Evolutionary conservation across 2,888 invertebrate species (phyloP).

Genomic region (Spisula solida): DNA sequence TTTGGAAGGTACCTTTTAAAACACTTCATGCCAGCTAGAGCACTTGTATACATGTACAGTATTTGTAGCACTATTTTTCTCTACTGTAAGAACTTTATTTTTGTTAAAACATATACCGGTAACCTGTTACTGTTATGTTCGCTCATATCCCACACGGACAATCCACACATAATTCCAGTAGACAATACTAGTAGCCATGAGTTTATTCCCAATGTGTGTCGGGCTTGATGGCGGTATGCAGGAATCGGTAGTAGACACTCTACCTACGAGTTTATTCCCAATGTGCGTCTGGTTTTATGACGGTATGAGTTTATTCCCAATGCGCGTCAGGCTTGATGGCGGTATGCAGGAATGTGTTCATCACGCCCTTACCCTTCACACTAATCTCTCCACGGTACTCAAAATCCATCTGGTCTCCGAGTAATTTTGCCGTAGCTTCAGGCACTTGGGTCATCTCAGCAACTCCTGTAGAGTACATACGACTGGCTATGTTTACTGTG

Average conservation of each 20-base stretch:
- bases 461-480: constrained; percentile 99
- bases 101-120: too few relatives aligned
- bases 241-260: constrained; percentile 88
- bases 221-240: constrained; percentile 88
- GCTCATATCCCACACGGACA: too few relatives aligned
- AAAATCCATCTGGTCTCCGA: constrained; percentile 94
- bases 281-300: constrained; percentile 77
- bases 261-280: constrained; percentile 74
- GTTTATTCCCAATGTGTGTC: constrained; percentile 75
- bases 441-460: constrained; percentile 91
- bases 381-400: constrained; percentile 97
- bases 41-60: too few relatives aligned
- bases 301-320: constrained; percentile 83
- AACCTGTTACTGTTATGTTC: too few relatives aligned
- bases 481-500: constrained; percentile 98
- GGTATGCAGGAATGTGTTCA: constrained; percentile 94
- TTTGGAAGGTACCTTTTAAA: too few relatives aligned
- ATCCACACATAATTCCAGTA: not conserved
- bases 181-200: constrained; percentile 41
- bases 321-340: constrained; percentile 78
- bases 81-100: too few relatives aligned
- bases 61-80: too few relatives aligned
- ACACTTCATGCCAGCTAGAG: too few relatives aligned
- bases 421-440: constrained; percentile 88
- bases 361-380: constrained; percentile 98